phyloP scores from a whole-genome alignment of 1,140 invertebrate species.

The Chrysomallon squamiferum region DNA sequence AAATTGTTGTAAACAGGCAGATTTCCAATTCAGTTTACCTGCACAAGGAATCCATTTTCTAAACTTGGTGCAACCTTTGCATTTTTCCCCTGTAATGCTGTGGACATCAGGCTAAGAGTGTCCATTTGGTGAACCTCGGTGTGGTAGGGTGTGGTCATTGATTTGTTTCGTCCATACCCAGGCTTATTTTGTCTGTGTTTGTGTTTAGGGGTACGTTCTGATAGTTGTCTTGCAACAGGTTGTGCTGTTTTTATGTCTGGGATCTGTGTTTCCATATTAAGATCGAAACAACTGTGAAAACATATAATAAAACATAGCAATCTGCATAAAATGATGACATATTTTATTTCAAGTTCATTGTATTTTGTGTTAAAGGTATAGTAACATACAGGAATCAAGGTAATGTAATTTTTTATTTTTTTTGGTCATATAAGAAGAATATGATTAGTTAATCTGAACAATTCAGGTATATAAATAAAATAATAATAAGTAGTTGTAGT shows the following conservation, averaged over 20 bases:
- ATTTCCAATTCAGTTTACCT: too few relatives aligned
- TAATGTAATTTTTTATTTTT: too few relatives aligned
- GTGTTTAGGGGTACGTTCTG: neutral
- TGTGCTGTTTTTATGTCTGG: neutral
- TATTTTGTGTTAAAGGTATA: too few relatives aligned
- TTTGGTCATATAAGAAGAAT: too few relatives aligned
- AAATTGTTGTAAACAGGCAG: too few relatives aligned
- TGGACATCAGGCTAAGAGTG: slow-evolving; percentile 2
- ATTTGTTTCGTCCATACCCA: neutral
- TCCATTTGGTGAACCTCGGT: slow-evolving; percentile 1
- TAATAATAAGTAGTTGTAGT: too few relatives aligned
- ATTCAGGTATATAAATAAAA: too few relatives aligned
- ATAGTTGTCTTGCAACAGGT: neutral
- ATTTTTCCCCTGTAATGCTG: slow-evolving; percentile 12
- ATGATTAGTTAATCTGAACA: too few relatives aligned
- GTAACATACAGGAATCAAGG: too few relatives aligned
- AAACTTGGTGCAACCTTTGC: slow-evolving; percentile 31
- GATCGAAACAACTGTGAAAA: neutral
- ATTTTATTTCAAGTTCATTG: neutral
- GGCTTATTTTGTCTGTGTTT: neutral
- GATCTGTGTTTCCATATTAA: neutral
- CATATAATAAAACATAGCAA: neutral
- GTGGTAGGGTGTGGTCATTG: neutral
- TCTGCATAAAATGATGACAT: neutral
- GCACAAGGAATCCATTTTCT: slow-evolving; percentile 35